Evolutionary conservation across 1,140 invertebrate species (phyloP), one percentile per base, ranked within the genome.

Genomic region (Lepidurus packardi): DNA sequence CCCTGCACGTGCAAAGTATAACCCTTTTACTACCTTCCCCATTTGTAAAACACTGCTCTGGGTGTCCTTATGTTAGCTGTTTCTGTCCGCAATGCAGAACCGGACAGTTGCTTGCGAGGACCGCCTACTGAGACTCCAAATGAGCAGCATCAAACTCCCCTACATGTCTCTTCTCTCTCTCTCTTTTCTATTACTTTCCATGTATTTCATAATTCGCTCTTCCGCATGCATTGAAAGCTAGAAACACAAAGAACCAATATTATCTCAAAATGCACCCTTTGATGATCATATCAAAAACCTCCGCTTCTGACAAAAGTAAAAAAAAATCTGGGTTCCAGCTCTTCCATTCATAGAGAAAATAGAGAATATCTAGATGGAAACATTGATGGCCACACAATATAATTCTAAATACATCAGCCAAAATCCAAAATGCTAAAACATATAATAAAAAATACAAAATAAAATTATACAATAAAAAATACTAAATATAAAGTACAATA

Each of bases 81-180:
- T 65, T 65, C 53, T 13, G 53, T 21, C 53, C 53, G 53, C 53
- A 65, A 65, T 65, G 13, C 53, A 9, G 45, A 65, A 21, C 53
- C 53, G 53, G 53, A 65, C 53, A 65, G 53, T 65, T 65, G 53
- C 53, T 65, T 21, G 53, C 53, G 16, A 65, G 21, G 53, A 65
- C 53, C 53, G 53, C 53, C 53, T 13, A 65, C 53, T 65, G 53
- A n/a, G 53, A 65, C 13, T 65, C 13, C 53, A 65, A 65, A 65
- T 65, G 53, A 65, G 53, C 53, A 65, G 53, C 53, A 65, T 65
- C 53, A 65, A 65, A 65, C 53, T 9, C 53, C 53, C 53, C 53
- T 65, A 65, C 53, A 65, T 65, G 21, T 34, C 34, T 34, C 34
- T 34, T 34, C 25, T 34, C 34, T 34, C 53, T 65, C 5, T 65